Evolutionary conservation across 2,113 vertebrate species (phyloP).

Genomic region (Tachysurus fulvidraco): DNA sequence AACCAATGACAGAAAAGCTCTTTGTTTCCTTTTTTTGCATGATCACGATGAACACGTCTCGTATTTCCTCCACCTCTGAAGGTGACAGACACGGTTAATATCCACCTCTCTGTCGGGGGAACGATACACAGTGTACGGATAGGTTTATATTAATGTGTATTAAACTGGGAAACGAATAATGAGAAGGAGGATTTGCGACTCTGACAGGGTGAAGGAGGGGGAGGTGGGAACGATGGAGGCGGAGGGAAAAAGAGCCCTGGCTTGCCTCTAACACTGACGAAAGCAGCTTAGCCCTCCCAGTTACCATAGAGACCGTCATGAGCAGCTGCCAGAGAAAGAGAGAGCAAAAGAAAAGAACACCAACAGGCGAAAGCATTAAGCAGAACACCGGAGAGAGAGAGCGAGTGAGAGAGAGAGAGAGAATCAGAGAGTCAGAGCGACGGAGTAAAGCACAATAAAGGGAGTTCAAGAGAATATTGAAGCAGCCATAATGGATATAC

Average conservation of each 20-base stretch:
- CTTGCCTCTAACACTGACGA: conserved; percentile 80
- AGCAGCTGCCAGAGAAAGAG: conserved; percentile 74
- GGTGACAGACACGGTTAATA: not conserved
- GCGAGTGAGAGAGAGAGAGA: conserved; percentile 57
- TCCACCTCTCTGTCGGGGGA: not conserved
- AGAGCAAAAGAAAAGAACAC: conserved; percentile 64
- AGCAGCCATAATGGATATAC: conserved; percentile 83
- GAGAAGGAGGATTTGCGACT: conserved; percentile 39
- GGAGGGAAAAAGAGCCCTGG: conserved; percentile 74
- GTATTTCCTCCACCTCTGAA: not conserved
- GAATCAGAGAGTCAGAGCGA: conserved; percentile 34
- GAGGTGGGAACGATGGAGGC: conserved; percentile 62
- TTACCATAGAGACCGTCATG: conserved; percentile 92
- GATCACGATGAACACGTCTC: not conserved
- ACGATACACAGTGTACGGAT: not conserved
- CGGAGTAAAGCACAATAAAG: conserved; percentile 54
- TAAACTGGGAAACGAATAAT: conserved; percentile 42
- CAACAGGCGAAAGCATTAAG: conserved; percentile 64
- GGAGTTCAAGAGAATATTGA: conserved; percentile 52
- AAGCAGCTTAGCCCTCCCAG: conserved; percentile 85
- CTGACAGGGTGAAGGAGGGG: conserved; percentile 43
- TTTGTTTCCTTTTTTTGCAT: not conserved
- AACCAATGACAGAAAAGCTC: not conserved
- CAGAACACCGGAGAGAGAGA: conserved; percentile 52
- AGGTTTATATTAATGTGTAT: not conserved